phyloP scores from a whole-genome alignment of 2,797 vertebrate species.

The Acanthurus tractus region DNA sequence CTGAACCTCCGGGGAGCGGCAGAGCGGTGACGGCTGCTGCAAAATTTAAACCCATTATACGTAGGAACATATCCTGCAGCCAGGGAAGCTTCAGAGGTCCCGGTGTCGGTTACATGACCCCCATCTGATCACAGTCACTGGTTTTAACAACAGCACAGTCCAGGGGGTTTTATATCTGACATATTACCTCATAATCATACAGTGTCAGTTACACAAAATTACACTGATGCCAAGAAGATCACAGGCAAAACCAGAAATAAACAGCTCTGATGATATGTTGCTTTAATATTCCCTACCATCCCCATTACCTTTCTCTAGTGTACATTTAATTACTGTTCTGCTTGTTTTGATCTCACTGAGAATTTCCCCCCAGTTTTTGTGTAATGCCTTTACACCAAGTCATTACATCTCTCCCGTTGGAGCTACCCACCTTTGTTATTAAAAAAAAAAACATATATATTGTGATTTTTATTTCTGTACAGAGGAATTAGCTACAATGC shows the following conservation, averaged over 20 bases:
- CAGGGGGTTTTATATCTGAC: constrained; percentile 40
- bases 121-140: constrained; percentile 11
- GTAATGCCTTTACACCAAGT: constrained; percentile 12
- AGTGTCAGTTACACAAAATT: constrained; percentile 28
- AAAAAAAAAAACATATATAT: constrained; percentile 23
- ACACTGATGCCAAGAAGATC: constrained; percentile 29
- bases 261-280: neutral
- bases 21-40: constrained; percentile 36
- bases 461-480: constrained; percentile 51
- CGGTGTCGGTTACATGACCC: constrained; percentile 27
- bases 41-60: constrained; percentile 46
- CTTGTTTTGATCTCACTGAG: neutral
- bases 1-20: constrained; percentile 13
- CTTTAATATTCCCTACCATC: constrained; percentile 3
- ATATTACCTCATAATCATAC: constrained; percentile 32
- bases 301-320: neutral
- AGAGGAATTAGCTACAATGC: constrained; percentile 56
- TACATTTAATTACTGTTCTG: constrained; percentile 1
- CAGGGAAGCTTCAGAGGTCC: constrained; percentile 29
- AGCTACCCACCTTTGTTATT: constrained; percentile 26
- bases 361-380: constrained; percentile 6
- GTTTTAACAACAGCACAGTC: constrained; percentile 26
- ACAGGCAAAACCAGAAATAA: constrained; percentile 26
- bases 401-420: constrained; percentile 6
- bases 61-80: constrained; percentile 44